phyloP scores from a whole-genome alignment of 2,113 vertebrate genomes.

The Syngnathoides biaculeatus region DNA sequence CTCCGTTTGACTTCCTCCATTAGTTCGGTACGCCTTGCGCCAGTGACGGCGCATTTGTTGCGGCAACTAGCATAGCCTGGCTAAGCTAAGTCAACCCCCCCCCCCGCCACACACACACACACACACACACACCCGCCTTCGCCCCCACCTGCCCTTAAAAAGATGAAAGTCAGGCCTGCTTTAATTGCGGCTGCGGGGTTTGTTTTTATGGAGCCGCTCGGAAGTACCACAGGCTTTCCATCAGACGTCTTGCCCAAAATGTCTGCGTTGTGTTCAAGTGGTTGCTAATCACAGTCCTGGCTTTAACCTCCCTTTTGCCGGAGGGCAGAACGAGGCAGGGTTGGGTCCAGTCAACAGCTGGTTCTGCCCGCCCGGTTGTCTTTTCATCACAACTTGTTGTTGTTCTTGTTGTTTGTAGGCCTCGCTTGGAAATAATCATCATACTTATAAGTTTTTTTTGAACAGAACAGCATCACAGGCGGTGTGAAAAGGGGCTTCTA shows the following conservation, averaged over 20 bases:
- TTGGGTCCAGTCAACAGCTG: constrained; percentile 50
- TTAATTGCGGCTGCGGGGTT: constrained; percentile 59
- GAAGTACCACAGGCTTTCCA: constrained; percentile 58
- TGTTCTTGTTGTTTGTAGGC: background rate
- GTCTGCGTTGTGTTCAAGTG: constrained; percentile 39
- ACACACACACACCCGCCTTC: background rate
- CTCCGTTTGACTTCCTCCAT: background rate
- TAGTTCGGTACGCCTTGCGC: too few species aligned
- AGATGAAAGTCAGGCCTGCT: constrained; percentile 60
- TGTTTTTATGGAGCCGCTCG: constrained; percentile 50
- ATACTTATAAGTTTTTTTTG: background rate
- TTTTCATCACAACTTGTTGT: constrained; percentile 6
- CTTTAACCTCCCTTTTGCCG: constrained; percentile 41
- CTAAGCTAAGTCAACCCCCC: background rate
- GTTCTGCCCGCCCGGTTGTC: constrained; percentile 13
- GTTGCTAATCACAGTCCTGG: constrained; percentile 64
- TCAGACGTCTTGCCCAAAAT: constrained; percentile 50
- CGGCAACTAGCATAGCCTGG: too few species aligned
- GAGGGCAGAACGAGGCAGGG: constrained; percentile 53
- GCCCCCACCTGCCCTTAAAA: background rate
- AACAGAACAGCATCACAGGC: too few species aligned
- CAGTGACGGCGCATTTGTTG: background rate
- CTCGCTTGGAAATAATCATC: background rate
- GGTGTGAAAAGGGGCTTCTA: too few species aligned
- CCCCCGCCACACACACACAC: background rate